Evolutionary conservation across 1,140 invertebrate species (phyloP), one percentile per base, ranked within the genome.

Genomic region (Sycophila sp.): DNA sequence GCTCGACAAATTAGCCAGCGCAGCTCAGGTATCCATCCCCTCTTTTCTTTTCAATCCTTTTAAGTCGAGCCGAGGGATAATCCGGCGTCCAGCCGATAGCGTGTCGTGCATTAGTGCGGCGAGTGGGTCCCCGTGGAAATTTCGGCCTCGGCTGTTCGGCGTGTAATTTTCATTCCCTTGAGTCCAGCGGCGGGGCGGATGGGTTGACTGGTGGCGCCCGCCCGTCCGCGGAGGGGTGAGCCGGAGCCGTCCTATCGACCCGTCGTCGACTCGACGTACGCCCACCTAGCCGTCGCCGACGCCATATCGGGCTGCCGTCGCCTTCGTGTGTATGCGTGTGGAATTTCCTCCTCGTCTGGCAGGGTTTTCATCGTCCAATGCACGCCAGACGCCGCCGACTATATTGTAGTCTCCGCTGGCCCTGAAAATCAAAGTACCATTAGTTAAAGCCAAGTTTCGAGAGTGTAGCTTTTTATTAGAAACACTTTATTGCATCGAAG

Each of bases 231-330:
- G 56, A 60, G 60, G 77, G 73, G 73, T 68, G 73, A 51, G 51
- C 51, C 19, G 24, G 59, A 42, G 55, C 59, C 34, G 73, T 73
- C 78, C 76, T 84, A 85, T 85, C 82, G 83, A 85, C 79, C 83
- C 80, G 76, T 69, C 76, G n/a, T n/a, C n/a, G n/a, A n/a, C n/a
- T n/a, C n/a, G 75, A 67, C 79, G 76, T 71, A 76, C 76, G 77
- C 76, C 77, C 58, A 63, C 69, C n/a, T n/a, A n/a, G n/a, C n/a
- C 66, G 47, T 71, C 67, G 67, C 76, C 75, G 77, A 79, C 80
- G 82, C 81, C 81, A 80, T 75, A 67, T 71, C 68, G 59, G 30
- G 34, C 24, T 32, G 45, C 38, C 1, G 8, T n/a, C 30, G 30
- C 15, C 19, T 58, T 15, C 13, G 56, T 42, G 36, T 59, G 42